Evolutionary conservation across 2,113 vertebrate genomes (phyloP).

Genomic region (Campylomormyrus tamandua): DNA sequence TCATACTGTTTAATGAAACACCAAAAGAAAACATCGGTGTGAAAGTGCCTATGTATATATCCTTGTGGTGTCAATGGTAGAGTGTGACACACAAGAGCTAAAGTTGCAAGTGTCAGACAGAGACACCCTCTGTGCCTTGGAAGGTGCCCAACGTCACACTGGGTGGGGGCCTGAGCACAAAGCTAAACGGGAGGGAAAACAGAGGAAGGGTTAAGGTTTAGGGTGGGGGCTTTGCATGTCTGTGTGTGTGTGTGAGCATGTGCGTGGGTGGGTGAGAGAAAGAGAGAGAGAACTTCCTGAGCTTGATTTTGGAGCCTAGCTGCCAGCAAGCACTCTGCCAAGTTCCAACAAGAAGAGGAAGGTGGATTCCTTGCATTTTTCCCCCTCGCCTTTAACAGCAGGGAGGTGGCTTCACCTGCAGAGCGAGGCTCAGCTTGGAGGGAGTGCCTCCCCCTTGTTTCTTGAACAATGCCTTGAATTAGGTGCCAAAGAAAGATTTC

Average conservation of each 20-base stretch:
- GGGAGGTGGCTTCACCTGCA: background rate
- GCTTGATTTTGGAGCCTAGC: background rate
- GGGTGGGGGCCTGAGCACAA: background rate
- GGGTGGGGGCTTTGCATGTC: background rate
- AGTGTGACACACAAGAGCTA: background rate
- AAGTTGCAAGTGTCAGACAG: background rate
- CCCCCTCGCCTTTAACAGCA: background rate
- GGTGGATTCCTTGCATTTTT: slow-evolving; percentile 48
- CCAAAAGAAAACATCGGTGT: background rate
- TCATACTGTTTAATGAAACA: too few species aligned
- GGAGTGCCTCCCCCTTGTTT: background rate
- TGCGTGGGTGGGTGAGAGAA: background rate
- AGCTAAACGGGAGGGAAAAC: background rate
- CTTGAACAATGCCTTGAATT: background rate
- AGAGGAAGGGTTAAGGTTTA: background rate
- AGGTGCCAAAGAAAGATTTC: background rate
- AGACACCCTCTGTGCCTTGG: background rate
- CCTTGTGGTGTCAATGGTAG: background rate
- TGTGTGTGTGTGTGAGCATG: background rate
- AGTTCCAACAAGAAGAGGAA: slow-evolving; percentile 43
- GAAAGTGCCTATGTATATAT: background rate
- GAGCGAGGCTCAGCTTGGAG: background rate
- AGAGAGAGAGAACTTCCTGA: background rate
- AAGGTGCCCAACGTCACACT: background rate
- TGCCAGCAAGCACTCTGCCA: slow-evolving; percentile 30